phyloP scores from a whole-genome alignment of 2,797 vertebrate genomes.

The Xenopus petersii region DNA sequence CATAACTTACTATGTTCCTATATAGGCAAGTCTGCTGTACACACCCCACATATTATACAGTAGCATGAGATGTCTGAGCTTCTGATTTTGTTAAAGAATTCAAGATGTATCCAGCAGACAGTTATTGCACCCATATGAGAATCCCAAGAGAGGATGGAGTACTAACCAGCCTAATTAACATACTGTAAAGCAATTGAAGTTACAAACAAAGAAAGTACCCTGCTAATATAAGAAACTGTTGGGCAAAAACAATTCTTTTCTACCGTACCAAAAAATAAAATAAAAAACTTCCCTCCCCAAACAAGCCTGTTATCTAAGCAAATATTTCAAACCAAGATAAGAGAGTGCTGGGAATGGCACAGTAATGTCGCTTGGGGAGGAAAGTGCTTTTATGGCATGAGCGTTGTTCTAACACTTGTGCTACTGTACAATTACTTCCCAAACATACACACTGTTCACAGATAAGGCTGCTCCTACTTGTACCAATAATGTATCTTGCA shows the following conservation, averaged over 20 bases:
- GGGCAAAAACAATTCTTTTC: background rate
- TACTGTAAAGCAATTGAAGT: too few species aligned
- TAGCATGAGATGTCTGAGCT: too few species aligned
- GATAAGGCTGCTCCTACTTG: too few species aligned
- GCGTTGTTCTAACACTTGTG: background rate
- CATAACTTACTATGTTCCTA: too few species aligned
- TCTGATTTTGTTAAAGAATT: too few species aligned
- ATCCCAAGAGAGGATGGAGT: too few species aligned
- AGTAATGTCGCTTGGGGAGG: background rate
- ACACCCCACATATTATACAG: too few species aligned
- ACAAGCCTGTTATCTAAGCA: constrained; percentile 14
- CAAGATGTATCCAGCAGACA: too few species aligned
- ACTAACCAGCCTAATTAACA: too few species aligned
- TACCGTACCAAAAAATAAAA: background rate
- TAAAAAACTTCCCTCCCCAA: constrained; percentile 25
- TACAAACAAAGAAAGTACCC: constrained; percentile 1
- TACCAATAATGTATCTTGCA: too few species aligned
- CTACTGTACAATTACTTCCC: background rate
- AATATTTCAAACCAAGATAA: constrained; percentile 19
- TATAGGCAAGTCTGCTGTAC: too few species aligned
- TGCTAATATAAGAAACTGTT: background rate
- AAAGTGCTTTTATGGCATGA: background rate
- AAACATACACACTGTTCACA: background rate
- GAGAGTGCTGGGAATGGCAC: background rate
- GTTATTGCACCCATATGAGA: too few species aligned